Conservation (phyloP, 2,113 vertebrate species). For the Mirza zaza region DNA sequence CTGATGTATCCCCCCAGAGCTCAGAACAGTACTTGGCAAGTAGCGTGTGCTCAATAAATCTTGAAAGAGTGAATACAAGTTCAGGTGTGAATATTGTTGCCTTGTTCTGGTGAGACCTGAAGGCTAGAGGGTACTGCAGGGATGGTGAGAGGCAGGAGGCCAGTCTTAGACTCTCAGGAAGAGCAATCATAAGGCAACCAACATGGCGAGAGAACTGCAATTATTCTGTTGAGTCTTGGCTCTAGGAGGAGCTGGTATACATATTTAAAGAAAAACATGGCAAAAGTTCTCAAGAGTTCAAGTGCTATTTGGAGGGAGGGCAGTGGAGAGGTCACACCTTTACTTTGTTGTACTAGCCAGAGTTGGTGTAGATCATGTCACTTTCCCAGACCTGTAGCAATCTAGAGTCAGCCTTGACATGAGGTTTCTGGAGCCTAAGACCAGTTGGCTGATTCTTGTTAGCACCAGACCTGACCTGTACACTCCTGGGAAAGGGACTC, state of each 20-base stretch:
- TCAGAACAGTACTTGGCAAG: slow-evolving; percentile 19
- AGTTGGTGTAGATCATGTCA: not conserved
- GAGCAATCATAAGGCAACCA: not conserved
- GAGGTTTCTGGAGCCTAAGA: not conserved
- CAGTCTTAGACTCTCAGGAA: not conserved
- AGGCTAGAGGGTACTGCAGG: not conserved
- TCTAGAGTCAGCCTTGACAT: not conserved
- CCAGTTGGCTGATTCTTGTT: not conserved
- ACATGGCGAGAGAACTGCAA: not conserved
- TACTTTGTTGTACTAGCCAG: not conserved
- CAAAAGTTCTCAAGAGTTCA: slow-evolving; percentile 34
- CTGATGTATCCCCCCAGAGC: not conserved
- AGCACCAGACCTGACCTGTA: not conserved
- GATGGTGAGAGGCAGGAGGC: not conserved
- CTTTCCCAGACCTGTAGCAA: slow-evolving; percentile 3
- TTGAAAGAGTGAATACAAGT: slow-evolving; percentile 21
- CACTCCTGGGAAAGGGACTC: not conserved
- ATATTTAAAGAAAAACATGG: not conserved
- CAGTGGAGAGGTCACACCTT: not conserved
- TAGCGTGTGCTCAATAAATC: slow-evolving; percentile 18
- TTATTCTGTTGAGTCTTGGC: not conserved
- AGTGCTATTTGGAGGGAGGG: not conserved
- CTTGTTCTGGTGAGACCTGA: not conserved
- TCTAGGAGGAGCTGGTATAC: not conserved
- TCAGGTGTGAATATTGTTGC: not conserved